Base-by-base conservation (phyloP, 2,888 invertebrate species). In the Acleris emargana region DNA sequence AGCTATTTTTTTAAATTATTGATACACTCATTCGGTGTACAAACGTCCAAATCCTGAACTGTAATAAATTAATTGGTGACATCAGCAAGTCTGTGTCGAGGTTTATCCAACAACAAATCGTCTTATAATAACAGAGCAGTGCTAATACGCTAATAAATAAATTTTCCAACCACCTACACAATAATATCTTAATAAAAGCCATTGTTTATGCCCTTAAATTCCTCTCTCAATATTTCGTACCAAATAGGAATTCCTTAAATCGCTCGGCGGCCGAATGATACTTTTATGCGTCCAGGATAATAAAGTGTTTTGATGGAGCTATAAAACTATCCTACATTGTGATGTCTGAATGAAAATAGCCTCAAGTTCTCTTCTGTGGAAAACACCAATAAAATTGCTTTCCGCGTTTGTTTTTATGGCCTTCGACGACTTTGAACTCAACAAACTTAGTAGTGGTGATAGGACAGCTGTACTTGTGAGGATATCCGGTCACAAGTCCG, bases 201-300 rank as follows among this genome's bases (percentile, higher is more conserved):
- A 13, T 38, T 38, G 38, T 38, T 38, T 38, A 38, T 4, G 38
- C 9, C 38, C 38, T 38, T 1, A 13, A 38, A 38, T 38, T 38
- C 38, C 38, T 38, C 4, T 38, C 13, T 38, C 38, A 38, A 38
- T 38, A 38, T 38, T 13, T 13, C 38, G 38, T 38, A 20, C 20
- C 42, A 20, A 42, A 55, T 22, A 55, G 22, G 42, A 55, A 43
- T 55, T 43, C n/a, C 55, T 38, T 42, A 22, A 55, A 43, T 55
- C 13, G 49, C 51, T 13, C 55, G 53, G 18, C 20, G 42, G 49
- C 47, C 25, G 42, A 64, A 54, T 59, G 47, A 50, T 64, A 25
- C 60, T 64, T 64, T 66, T 66, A 66, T 61, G 57, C 51, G 51
- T 51, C 38, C 6, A 55, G 45, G 66, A 51, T 57, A 66, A 66